Conservation (phyloP, 2,113 vertebrate species). For the Gymnocephalus cernua region DNA sequence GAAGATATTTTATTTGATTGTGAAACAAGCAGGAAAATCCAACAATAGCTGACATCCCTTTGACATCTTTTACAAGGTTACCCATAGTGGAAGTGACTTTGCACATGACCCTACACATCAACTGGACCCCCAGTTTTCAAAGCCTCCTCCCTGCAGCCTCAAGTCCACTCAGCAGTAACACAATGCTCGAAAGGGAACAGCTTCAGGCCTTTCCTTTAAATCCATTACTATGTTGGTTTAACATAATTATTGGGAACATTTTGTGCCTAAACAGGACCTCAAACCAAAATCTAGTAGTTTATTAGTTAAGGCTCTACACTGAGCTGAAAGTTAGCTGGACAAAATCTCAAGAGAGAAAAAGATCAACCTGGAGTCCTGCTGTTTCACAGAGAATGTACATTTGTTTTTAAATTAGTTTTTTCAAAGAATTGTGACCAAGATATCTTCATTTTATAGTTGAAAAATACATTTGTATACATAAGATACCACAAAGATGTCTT, state of each 20-base stretch:
- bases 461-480: neutral
- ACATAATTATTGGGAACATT: conserved; percentile 63
- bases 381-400: neutral
- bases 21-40: conserved; percentile 65
- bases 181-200: conserved; percentile 69
- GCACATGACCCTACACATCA: conserved; percentile 67
- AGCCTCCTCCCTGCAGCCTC: conserved; percentile 35
- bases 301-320: conserved; percentile 11
- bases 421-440: neutral
- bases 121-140: conserved; percentile 26
- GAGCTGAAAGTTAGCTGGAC: conserved; percentile 1
- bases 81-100: conserved; percentile 65
- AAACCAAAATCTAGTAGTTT: conserved; percentile 45
- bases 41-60: conserved; percentile 63
- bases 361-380: too few species aligned
- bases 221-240: conserved; percentile 62
- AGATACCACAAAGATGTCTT: neutral
- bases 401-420: neutral
- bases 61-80: conserved; percentile 64
- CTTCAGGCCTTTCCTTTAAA: conserved; percentile 74
- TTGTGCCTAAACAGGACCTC: conserved; percentile 37
- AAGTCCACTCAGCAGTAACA: conserved; percentile 62
- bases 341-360: neutral
- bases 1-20: conserved; percentile 60
- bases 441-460: neutral